Evolutionary conservation across 2,113 vertebrate genomes (phyloP).

Genomic region (Rhea pennata): DNA sequence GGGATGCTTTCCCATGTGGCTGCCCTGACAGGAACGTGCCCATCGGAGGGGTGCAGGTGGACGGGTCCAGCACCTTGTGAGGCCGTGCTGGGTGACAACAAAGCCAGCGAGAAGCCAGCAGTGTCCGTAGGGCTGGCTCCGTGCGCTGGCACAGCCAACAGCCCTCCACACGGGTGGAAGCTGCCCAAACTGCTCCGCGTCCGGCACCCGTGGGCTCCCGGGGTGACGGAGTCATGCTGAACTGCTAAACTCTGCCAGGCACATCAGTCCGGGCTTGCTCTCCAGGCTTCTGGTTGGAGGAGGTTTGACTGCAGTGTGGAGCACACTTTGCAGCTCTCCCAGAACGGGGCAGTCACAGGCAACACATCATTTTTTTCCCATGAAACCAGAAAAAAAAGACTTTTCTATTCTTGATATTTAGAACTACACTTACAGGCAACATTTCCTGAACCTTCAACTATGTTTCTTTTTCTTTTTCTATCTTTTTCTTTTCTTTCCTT

Average conservation of each 20-base stretch:
- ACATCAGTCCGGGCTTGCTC: background rate
- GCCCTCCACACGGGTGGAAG: background rate
- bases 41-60: background rate
- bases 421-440: background rate
- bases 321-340: accelerated
- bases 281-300: background rate
- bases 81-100: accelerated
- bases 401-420: background rate
- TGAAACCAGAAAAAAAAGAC: accelerated
- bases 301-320: background rate
- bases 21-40: accelerated
- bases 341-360: background rate
- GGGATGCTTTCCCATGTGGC: background rate
- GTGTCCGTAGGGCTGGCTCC: background rate
- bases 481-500: too few species aligned
- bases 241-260: background rate
- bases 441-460: background rate
- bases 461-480: background rate
- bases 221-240: background rate
- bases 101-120: background rate
- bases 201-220: accelerated
- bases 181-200: accelerated
- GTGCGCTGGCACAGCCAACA: background rate
- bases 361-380: background rate
- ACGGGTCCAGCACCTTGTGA: background rate